These are phyloP conservation scores for Tautogolabrus adspersus DNA, from an alignment of 2,113 vertebrate genomes.

Conservation along the genomic window DNA sequence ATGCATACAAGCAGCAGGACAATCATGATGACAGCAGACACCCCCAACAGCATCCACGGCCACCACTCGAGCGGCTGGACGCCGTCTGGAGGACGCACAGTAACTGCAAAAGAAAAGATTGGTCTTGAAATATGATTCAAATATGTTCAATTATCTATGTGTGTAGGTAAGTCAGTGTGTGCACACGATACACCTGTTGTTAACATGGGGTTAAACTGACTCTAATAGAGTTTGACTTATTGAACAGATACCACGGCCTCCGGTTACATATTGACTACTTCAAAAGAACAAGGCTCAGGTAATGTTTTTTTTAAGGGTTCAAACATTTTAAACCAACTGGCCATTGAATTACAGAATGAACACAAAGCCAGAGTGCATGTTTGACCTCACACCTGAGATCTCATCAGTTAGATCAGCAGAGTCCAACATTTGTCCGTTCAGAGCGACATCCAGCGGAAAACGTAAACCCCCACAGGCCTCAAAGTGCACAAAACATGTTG, in stretches of 20 bases:
- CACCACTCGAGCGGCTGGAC: rapidly evolving
- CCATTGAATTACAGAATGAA: too few species aligned
- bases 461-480: background rate
- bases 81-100: rapidly evolving
- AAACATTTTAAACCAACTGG: too few species aligned
- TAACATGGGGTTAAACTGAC: background rate
- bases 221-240: too few species aligned
- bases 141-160: background rate
- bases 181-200: background rate
- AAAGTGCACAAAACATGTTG: background rate
- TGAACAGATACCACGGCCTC: too few species aligned
- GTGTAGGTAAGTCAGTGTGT: background rate
- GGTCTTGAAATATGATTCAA: slow-evolving; percentile 1
- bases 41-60: slow-evolving; percentile 40
- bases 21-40: slow-evolving; percentile 13
- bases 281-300: too few species aligned
- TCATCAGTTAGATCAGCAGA: background rate
- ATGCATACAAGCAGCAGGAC: slow-evolving; percentile 30
- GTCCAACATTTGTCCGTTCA: background rate
- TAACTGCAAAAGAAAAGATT: slow-evolving; percentile 25
- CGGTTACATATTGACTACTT: too few species aligned
- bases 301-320: too few species aligned
- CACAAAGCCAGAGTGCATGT: too few species aligned
- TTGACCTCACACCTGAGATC: too few species aligned
- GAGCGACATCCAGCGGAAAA: background rate